phyloP scores from a whole-genome alignment of 2,888 invertebrate species.

The Aphodius sticticus region DNA sequence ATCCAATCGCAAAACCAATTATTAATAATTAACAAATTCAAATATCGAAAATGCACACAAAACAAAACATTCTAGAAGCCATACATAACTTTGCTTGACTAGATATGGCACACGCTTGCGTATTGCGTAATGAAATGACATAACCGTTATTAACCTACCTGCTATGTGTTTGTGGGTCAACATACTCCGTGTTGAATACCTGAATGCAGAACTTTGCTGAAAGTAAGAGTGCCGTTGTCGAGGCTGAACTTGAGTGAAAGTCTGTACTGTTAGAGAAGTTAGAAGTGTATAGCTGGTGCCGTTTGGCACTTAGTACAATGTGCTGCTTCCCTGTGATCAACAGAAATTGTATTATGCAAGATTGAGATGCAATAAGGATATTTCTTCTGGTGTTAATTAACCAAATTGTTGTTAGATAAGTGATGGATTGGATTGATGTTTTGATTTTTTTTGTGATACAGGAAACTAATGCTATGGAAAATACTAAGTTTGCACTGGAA shows the following conservation, averaged over 20 bases:
- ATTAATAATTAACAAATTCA: background rate
- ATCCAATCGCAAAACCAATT: background rate
- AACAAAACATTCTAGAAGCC: background rate
- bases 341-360: background rate
- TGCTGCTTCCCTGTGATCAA: background rate
- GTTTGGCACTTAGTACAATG: background rate
- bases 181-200: too few relatives aligned
- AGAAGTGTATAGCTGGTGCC: background rate
- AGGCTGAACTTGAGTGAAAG: background rate
- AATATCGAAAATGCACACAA: background rate
- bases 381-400: background rate
- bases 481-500: too few relatives aligned
- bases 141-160: background rate
- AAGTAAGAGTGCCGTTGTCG: background rate
- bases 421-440: background rate
- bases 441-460: background rate
- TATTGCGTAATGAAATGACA: background rate
- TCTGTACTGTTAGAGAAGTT: background rate
- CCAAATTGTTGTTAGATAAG: background rate
- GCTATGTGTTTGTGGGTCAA: too few relatives aligned
- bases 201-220: background rate
- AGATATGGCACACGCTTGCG: background rate
- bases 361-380: background rate
- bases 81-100: background rate
- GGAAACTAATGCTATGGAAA: too few relatives aligned